Evolutionary conservation across 2,888 invertebrate species (phyloP), one percentile per base, ranked within the genome.

Genomic region (Platypus cylindrus): DNA sequence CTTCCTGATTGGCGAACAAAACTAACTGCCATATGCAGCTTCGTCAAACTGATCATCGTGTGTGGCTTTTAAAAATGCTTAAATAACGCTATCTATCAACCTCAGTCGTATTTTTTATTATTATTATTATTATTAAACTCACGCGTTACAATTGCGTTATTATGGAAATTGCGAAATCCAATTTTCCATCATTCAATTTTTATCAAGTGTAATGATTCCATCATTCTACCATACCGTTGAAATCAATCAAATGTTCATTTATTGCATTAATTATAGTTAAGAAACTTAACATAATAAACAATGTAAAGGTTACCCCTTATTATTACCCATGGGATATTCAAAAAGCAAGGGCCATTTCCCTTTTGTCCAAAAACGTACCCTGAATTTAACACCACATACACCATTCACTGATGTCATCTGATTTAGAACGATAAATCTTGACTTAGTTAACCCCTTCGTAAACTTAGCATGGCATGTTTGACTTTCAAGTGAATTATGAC

Each of bases 401-500:
- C 44, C 42, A 40, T 37, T 43, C 40, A 43, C 43, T 36, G 40
- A 53, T 32, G 37, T 38, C 41, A 30, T 38, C 36, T 51, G 55
- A 51, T 54, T 56, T 54, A 52, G 49, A 48, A 49, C 54, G 48
- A 56, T 58, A 58, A 58, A 58, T 58, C 57, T 56, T 48, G 48
- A 49, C 50, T 50, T 50, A 51, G 52, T 55, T 54, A 56, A 57
- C 56, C 58, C 49, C 38, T 41, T 41, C 37, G 40, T 34, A 40
- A 34, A 37, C 37, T 37, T 35, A 27, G 37, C 35, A 27, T 16
- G 37, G 41, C 32, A 41, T 41, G 54, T 58, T 59, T 59, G 57
- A 58, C 58, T 58, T 55, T 43, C 46, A 37, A 41, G 55, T 59
- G 58, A 59, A 48, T 58, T 58, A 58, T 56, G 47, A 54, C 34